Evolutionary conservation across 2,797 vertebrate genomes (phyloP), one percentile per base, ranked within the genome.

Genomic region (Mormyrus hasselquistii): DNA sequence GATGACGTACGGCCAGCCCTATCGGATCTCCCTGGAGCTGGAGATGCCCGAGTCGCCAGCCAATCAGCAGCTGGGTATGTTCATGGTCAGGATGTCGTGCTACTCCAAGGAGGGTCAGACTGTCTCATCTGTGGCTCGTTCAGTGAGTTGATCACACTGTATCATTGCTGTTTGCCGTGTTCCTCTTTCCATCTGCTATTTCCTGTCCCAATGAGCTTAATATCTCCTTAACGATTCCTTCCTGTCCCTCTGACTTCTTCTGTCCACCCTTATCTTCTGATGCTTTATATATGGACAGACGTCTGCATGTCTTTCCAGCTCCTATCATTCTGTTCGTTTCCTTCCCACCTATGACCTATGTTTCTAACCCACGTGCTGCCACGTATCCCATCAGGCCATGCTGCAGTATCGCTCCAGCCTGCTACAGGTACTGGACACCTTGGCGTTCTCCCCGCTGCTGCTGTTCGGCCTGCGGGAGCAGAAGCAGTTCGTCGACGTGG

Each of bases 41-140:
- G 96, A 97, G 91, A 94, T 99, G 94, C 98, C 98, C 0, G 98
- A 99, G 93, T 99, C 97, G 0, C 96, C 96, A 0, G 96, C 96
- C 89, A 99, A 99, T 79, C 96, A 97, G 90, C 94, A 96, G 16
- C 90, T 99, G 84, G 98, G 98, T 53, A 99, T 99, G 98, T 99
- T 99, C 91, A 96, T 99, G 96, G 94, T 98, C 87, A 95, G 93
- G 90, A 96, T 98, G 93, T 95, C 93, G 1, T 96, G 96, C 87
- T 99, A 97, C 89, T 94, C 96, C 47, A 95, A 94, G 91, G 95
- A 95, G 0, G 97, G 97, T 22, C 94, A 91, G 14, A 90, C 92
- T 0, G 94, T 97, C 38, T 95, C 96, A 0, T 95, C 96, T 0
- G 95, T 97, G 22, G 94, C 96, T 0, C 95, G 97, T 89, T 97